Conservation (phyloP, 2,797 vertebrate genomes). For the Pseudochaenichthys georgianus region DNA sequence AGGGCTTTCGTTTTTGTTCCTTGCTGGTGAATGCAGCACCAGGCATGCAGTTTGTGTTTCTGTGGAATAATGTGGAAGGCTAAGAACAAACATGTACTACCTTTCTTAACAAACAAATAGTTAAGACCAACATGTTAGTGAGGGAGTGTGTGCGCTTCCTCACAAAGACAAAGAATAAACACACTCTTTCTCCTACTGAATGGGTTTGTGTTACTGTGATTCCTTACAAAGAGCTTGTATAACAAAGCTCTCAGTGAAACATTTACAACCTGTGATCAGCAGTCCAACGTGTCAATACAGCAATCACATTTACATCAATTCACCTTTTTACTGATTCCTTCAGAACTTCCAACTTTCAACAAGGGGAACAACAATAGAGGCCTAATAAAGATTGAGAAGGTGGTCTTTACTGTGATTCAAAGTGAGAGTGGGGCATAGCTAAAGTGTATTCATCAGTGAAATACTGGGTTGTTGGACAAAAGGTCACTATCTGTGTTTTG, state of each 20-base stretch:
- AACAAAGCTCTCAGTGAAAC: constrained; percentile 14
- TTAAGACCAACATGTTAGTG: too few relatives aligned
- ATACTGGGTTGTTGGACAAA: constrained; percentile 34
- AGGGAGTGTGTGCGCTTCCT: too few relatives aligned
- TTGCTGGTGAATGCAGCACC: too few relatives aligned
- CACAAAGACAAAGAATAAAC: constrained; percentile 12
- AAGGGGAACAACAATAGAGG: constrained; percentile 40
- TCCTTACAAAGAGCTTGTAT: constrained; percentile 1
- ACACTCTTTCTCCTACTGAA: background rate
- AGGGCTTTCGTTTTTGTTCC: too few relatives aligned
- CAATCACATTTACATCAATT: constrained; percentile 40
- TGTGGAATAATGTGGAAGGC: too few relatives aligned
- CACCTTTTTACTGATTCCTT: constrained; percentile 28
- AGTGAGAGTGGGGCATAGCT: constrained; percentile 25
- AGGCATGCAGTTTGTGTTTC: too few relatives aligned
- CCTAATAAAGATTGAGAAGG: constrained; percentile 45
- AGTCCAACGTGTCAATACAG: constrained; percentile 22
- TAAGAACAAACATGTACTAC: too few relatives aligned
- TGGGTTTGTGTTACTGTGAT: constrained; percentile 13
- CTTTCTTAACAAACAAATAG: too few relatives aligned
- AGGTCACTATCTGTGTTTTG: constrained; percentile 32
- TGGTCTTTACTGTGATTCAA: constrained; percentile 50
- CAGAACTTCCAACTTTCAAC: constrained; percentile 33
- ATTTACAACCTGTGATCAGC: constrained; percentile 14
- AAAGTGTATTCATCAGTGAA: constrained; percentile 28